A percentile compares a stretch with the other conserved stretches of the same genome.
Conservation (phyloP, 1,140 invertebrate genomes). For the Penaeus japonicus region DNA sequence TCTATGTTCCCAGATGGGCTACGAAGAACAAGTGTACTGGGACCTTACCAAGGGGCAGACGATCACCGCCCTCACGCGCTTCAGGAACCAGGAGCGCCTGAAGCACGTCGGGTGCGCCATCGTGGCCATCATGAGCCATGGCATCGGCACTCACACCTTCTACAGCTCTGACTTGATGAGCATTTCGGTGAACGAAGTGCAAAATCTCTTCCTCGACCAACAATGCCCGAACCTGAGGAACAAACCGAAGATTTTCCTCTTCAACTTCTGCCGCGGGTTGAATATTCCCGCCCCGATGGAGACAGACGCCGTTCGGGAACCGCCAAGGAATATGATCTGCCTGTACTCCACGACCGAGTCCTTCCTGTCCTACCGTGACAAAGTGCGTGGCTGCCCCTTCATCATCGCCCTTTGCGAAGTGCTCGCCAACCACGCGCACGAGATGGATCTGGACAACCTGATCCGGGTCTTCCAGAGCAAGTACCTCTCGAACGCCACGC, state of each 20-base stretch:
- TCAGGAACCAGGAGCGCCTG: background rate
- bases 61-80: background rate
- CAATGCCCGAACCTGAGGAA: background rate
- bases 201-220: background rate
- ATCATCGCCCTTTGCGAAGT: background rate
- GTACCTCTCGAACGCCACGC: background rate
- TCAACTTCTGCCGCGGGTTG: background rate
- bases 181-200: background rate
- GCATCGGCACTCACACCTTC: background rate
- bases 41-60: slow-evolving; percentile 1
- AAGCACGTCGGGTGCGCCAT: background rate
- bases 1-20: background rate
- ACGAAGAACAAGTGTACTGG: background rate
- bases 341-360: background rate
- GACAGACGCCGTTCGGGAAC: background rate
- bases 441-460: background rate
- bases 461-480: background rate
- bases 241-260: slow-evolving; percentile 19
- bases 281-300: background rate
- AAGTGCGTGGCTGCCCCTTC: background rate
- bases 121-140: slow-evolving; percentile 17
- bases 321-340: background rate
- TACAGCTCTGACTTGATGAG: background rate
- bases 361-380: background rate
- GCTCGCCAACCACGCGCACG: background rate